Conservation (phyloP, 2,113 vertebrate species). For the Dicerorhinus sumatrensis region DNA sequence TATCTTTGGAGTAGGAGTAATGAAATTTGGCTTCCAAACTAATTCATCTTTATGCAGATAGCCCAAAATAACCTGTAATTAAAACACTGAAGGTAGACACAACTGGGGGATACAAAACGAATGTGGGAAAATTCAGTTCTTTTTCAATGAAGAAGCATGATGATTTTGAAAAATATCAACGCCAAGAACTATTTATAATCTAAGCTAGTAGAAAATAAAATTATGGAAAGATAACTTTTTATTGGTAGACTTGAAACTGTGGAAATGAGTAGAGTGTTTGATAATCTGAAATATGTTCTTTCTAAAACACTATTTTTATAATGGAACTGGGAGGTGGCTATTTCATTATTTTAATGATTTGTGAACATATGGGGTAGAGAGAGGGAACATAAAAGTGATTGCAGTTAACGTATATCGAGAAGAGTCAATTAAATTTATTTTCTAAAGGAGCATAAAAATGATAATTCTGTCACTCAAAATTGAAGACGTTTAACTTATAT, state of each 20-base stretch:
- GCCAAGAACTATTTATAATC: neutral
- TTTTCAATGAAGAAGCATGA: slow-evolving; percentile 48
- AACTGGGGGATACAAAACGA: slow-evolving; percentile 40
- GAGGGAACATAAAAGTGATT: neutral
- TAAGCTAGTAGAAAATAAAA: slow-evolving; percentile 46
- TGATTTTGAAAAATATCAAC: slow-evolving; percentile 7
- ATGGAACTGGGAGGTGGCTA: neutral
- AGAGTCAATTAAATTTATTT: slow-evolving; percentile 9
- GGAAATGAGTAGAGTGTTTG: slow-evolving; percentile 4
- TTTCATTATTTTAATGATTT: slow-evolving; percentile 31
- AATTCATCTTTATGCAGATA: slow-evolving; percentile 64
- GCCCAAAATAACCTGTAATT: slow-evolving; percentile 61
- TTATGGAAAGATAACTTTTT: neutral
- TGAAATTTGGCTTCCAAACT: slow-evolving; percentile 67
- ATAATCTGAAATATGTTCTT: slow-evolving; percentile 23
- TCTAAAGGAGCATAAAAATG: slow-evolving; percentile 33
- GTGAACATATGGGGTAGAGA: neutral
- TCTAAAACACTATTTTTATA: slow-evolving; percentile 18
- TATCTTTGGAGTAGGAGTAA: slow-evolving; percentile 68
- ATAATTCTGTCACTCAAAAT: slow-evolving; percentile 48
- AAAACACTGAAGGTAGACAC: slow-evolving; percentile 54
- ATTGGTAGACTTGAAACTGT: neutral
- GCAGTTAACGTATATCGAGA: slow-evolving; percentile 4
- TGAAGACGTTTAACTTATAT: slow-evolving; percentile 36
- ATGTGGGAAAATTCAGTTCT: neutral